Evolutionary conservation across 2,888 invertebrate genomes (phyloP), one percentile per base, ranked within the genome.

Genomic region (Ichneumon xanthorius): DNA sequence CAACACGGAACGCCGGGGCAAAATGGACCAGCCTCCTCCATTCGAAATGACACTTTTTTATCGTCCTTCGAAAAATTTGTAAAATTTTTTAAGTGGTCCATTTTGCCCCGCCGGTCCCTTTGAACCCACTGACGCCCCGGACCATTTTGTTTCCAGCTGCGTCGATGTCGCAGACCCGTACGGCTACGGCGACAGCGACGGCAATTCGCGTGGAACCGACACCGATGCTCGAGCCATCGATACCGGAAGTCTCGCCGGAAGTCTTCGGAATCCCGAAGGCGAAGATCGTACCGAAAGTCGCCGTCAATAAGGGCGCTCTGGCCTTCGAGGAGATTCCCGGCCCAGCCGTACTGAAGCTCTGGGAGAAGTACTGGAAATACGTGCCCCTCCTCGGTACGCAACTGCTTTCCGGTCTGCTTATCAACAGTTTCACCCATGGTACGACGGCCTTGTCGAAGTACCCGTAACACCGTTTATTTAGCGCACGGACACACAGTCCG

Each of bases 241-340:
- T 67, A 11, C 72, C 78, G 37, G 84, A 87, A n/a, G 55, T 77
- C 1, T 80, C 78, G 26, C 37, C 77, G 6, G 65, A 80, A 53
- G 55, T 83, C 55, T 55, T 75, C 55, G 75, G 73, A 1, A 40
- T 86, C 4, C 30, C 81, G 11, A 72, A 73, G 22, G 4, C 68
- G 33, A 79, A 50, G 26, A 53, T 30, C 0, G 26, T 67, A 1
- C 61, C 87, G 0, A 88, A 88, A 73, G n/a, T 80, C 2, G 82
- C 53, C 22, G 58, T 86, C 0, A 89, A 91, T 22, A 90, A 87
- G 65, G 87, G 90, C 1, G 89, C 92, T 0, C 78, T 93, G 67
- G 92, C 96, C 0, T 96, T 96, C 90, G 96, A 96, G 85, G 95
- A 96, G 0, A 95, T 96, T 26, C 96, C 96, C 0, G 96, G 96